A percentile compares a stretch with the other conserved stretches of the same genome.
Evolutionary conservation across 1,140 invertebrate species (phyloP).

Genomic region (Eumeta japonica): DNA sequence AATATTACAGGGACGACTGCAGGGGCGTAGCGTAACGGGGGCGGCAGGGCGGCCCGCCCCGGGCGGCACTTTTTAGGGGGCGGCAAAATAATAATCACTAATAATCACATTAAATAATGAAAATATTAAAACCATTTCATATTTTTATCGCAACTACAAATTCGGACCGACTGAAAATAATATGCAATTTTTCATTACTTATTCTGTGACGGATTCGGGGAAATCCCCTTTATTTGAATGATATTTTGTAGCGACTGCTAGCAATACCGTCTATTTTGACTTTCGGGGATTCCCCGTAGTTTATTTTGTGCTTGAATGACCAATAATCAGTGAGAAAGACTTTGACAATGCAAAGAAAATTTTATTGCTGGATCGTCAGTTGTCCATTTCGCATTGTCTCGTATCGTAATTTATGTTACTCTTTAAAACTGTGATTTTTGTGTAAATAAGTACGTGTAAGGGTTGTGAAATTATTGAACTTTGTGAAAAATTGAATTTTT

Average conservation of each 20-base stretch:
- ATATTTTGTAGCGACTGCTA: slow-evolving; percentile 1
- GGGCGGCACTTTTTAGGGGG: slow-evolving; percentile 1
- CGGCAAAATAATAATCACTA: no score
- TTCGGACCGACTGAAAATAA: slow-evolving; percentile 1
- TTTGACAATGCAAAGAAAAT: slow-evolving; percentile 1
- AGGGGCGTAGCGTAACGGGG: background rate
- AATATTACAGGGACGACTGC: no score
- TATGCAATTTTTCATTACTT: slow-evolving; percentile 1
- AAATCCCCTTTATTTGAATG: slow-evolving; percentile 1
- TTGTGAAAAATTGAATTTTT: no score
- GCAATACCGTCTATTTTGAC: slow-evolving; percentile 1
- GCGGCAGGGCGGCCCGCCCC: background rate
- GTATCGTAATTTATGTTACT: slow-evolving; percentile 1
- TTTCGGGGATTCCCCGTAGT: background rate
- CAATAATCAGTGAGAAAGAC: background rate
- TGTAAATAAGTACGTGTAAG: background rate
- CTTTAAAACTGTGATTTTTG: slow-evolving; percentile 2
- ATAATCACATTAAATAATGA: background rate
- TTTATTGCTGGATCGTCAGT: background rate
- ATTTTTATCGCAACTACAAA: background rate
- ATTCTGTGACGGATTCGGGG: slow-evolving; percentile 3
- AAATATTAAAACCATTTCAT: background rate
- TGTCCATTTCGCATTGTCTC: background rate
- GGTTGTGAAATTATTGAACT: background rate
- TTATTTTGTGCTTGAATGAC: slow-evolving; percentile 1